A percentile compares a stretch with the other conserved stretches of the same genome.
Conservation (phyloP, 2,113 vertebrate genomes). For the Onychorhynchus coronatus region DNA sequence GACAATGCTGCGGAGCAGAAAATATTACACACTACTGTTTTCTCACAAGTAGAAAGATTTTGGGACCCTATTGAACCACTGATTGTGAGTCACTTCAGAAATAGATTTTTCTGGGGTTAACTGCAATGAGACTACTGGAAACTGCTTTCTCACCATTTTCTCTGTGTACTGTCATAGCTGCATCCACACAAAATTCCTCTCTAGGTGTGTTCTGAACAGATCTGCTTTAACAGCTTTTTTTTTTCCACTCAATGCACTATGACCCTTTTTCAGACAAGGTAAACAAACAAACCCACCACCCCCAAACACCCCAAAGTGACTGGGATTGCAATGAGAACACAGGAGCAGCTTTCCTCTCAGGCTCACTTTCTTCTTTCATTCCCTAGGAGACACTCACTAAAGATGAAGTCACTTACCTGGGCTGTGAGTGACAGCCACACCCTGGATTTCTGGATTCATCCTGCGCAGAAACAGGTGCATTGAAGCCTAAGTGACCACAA, state of each 20-base stretch:
- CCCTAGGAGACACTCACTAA: not conserved
- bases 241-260: not conserved
- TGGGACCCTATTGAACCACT: not conserved
- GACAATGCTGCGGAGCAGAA: not conserved
- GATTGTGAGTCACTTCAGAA: not conserved
- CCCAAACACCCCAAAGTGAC: not conserved
- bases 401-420: not conserved
- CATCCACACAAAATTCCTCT: not conserved
- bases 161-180: not conserved
- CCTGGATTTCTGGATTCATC: not conserved
- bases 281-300: not conserved
- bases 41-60: not conserved
- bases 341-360: not conserved
- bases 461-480: not conserved
- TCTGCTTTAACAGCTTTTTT: not conserved
- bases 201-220: not conserved
- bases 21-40: not conserved
- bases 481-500: accelerated
- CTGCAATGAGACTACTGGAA: not conserved
- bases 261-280: not conserved
- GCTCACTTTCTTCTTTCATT: not conserved
- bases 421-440: not conserved
- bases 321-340: not conserved
- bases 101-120: not conserved
- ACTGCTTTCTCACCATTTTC: not conserved